These are phyloP conservation scores for Napeogenes inachia DNA, from an alignment of 2,888 invertebrate species.

Conservation along the genomic window DNA sequence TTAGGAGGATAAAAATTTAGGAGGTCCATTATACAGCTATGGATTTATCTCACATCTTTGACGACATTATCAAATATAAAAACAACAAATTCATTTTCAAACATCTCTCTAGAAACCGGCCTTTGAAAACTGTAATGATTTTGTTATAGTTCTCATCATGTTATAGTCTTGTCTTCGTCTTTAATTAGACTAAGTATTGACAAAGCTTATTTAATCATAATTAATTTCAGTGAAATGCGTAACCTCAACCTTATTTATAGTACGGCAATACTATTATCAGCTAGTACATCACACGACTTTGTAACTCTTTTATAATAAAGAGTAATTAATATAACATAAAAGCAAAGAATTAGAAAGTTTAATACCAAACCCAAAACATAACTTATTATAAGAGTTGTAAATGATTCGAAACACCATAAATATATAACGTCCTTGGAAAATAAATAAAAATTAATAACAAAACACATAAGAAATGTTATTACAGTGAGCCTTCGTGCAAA, in stretches of 20 bases:
- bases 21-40: too few species aligned
- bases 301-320: constrained; percentile 47
- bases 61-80: too few species aligned
- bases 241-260: not conserved
- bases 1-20: too few species aligned
- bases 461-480: constrained; percentile 61
- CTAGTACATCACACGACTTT: constrained; percentile 42
- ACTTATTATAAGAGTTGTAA: constrained; percentile 44
- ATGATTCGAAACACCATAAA: constrained; percentile 51
- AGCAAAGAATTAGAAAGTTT: constrained; percentile 53
- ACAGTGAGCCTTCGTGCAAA: constrained; percentile 60
- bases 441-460: constrained; percentile 59
- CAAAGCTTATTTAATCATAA: not conserved
- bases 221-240: not conserved
- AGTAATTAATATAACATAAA: constrained; percentile 53
- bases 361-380: constrained; percentile 54
- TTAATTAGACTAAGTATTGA: too few species aligned
- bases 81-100: too few species aligned
- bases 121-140: too few species aligned
- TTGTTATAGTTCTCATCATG: too few species aligned
- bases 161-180: too few species aligned
- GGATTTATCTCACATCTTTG: too few species aligned
- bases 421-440: constrained; percentile 57
- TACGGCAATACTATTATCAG: constrained; percentile 28
- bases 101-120: too few species aligned